phyloP scores from a whole-genome alignment of 1,140 invertebrate species.

The Spodoptera frugiperda region DNA sequence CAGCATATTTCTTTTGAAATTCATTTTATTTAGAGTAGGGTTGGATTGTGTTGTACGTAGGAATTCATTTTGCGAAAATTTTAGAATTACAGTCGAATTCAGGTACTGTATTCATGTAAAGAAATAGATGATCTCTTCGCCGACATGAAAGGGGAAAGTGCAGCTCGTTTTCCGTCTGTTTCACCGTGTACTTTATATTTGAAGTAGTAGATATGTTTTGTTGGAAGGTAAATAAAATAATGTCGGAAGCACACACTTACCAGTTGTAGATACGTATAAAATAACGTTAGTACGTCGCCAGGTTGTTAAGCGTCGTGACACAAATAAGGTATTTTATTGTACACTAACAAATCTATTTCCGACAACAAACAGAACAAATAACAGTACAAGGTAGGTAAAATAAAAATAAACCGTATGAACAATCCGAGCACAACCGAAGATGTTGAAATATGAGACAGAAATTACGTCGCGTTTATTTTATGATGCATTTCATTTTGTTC shows the following conservation, averaged over 20 bases:
- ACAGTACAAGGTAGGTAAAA: constrained; percentile 35
- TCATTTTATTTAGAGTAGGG: constrained; percentile 41
- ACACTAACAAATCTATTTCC: constrained; percentile 19
- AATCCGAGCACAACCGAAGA: constrained; percentile 42
- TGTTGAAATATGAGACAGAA: constrained; percentile 49
- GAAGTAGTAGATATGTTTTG: background rate
- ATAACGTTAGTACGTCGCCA: background rate
- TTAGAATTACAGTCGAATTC: constrained; percentile 43
- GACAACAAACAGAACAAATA: constrained; percentile 16
- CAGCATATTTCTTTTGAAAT: constrained; percentile 47
- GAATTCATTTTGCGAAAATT: constrained; percentile 31
- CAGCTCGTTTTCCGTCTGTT: constrained; percentile 52
- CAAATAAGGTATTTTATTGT: constrained; percentile 18
- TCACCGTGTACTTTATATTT: constrained; percentile 46
- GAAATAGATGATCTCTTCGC: constrained; percentile 34
- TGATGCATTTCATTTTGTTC: constrained; percentile 71
- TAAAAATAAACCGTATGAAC: constrained; percentile 40
- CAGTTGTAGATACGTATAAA: background rate
- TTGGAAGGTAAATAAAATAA: background rate
- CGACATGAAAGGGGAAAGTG: constrained; percentile 51
- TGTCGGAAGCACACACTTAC: background rate
- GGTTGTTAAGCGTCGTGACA: background rate
- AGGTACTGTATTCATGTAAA: constrained; percentile 40
- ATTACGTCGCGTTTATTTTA: constrained; percentile 69
- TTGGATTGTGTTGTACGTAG: constrained; percentile 40